Base-by-base conservation (phyloP, 2,113 vertebrate species). In the Sciurus niger region DNA sequence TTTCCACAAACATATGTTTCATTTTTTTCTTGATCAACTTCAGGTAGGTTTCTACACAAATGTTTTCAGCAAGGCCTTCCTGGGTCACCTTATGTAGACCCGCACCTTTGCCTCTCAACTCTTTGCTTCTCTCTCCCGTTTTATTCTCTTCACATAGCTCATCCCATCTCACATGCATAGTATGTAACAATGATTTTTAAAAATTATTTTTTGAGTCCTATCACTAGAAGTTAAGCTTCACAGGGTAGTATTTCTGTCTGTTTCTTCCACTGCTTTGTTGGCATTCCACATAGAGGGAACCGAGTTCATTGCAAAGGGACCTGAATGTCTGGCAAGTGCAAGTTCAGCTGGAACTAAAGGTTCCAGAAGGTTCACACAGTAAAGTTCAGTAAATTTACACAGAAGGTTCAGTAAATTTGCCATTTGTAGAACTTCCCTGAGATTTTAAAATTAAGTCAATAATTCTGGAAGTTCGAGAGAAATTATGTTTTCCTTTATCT, bases 391-490 rank as follows among this genome's bases (percentile, higher is more conserved):
- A 40, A 40, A 40, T 20, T 76, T 58, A 74, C 3, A 22, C 37
- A 74, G 46, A 43, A 95, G 67, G 3, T 11, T 24, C 30, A 73
- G 72, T 5, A 34, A 53, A 48, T 14, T 43, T 92, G 7, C 51
- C 60, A 79, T 67, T 82, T 55, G 8, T 5, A 91, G 30, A 85
- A 74, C 14, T 78, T 96, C 43, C 92, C 37, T 92, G 40, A 32
- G 48, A 73, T 85, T 83, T 88, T 18, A 53, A 63, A 90, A 60
- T 40, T 90, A 72, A 53, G 16, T 46, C n/a, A 32, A 10, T 58
- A 53, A 60, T 88, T 87, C 24, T 82, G 7, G 28, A 28, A 40
- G 11, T 60, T 74, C 74, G 46, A 48, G 14, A 53, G 58, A 46
- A 53, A 22, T 74, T 22, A 34, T 18, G 2, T 55, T 86, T 88